Base-by-base conservation (phyloP, 1,140 invertebrate genomes). In the Papilio helenus region DNA sequence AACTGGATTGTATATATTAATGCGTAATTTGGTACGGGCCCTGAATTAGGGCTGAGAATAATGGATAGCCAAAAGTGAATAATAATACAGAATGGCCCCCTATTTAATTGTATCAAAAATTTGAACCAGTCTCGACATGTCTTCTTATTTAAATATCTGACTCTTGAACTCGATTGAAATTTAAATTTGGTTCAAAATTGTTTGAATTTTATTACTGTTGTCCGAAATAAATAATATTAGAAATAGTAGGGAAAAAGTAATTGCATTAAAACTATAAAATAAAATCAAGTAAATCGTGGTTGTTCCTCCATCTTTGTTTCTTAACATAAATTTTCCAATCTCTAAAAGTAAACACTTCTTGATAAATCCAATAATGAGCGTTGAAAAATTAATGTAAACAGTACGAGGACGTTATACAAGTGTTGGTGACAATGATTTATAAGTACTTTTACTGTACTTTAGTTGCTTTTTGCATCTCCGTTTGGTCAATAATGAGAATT, bases 1-100 rank as follows among this genome's bases (percentile, higher is more conserved):
- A 93, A 94, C 91, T 93, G 92, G 92, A 93, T 92, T 91, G 92
- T 88, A 94, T 93, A 88, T 88, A 90, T 94, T 92, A 92, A 94
- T 91, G 91, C 88, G 86, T 91, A 93, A 94, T 93, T 93, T 85
- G 89, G 89, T 92, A 92, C 88, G 91, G 91, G 88, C 92, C 92
- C 88, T 79, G 81, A 77, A 91, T 92, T 93, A 92, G 89, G 91
- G 91, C 85, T 88, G 80, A 79, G 86, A 85, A 93, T 92, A 91
- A 94, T 90, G 87, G 91, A 74, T 89, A 87, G 90, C 88, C 81
- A 92, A 93, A 92, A 90, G 83, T 84, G 86, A 92, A 91, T 90
- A 87, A 87, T 85, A 84, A 82, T 80, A 76, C 46, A 82, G 76
- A 83, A 79, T 84, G 81, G 78, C 83, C 86, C 87, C 87, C 83